These are phyloP conservation scores for Sphenopsis melanotis DNA, from an alignment of 2,797 vertebrate species.

Conservation along the genomic window DNA sequence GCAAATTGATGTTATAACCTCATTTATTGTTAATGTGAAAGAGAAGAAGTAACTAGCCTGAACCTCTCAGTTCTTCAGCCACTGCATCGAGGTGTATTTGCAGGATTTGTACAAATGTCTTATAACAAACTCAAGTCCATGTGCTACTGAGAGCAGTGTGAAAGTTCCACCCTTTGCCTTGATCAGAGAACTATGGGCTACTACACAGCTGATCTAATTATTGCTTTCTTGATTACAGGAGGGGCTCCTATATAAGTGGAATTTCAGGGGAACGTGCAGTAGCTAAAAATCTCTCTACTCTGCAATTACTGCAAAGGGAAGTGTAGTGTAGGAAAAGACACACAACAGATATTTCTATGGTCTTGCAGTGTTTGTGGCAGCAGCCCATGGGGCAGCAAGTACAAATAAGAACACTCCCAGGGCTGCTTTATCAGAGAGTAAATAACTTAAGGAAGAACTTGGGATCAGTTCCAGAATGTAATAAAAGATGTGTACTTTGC, in stretches of 20 bases:
- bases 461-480: neutral
- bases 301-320: neutral
- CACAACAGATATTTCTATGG: neutral
- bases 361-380: neutral
- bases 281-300: neutral
- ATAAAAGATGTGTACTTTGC: neutral
- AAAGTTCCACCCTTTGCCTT: neutral
- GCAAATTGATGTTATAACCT: neutral
- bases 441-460: neutral
- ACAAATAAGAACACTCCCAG: neutral
- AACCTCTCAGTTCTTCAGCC: neutral
- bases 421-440: neutral
- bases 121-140: neutral
- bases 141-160: neutral
- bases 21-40: neutral
- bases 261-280: neutral
- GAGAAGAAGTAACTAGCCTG: neutral
- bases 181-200: neutral
- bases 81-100: neutral
- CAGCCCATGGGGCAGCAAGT: neutral
- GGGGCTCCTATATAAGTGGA: neutral
- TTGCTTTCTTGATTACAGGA: neutral
- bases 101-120: neutral
- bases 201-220: neutral
- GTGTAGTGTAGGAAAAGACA: neutral